These are phyloP conservation scores for Danionella cerebrum DNA, from an alignment of 2,113 vertebrate genomes.

Conservation along the genomic window DNA sequence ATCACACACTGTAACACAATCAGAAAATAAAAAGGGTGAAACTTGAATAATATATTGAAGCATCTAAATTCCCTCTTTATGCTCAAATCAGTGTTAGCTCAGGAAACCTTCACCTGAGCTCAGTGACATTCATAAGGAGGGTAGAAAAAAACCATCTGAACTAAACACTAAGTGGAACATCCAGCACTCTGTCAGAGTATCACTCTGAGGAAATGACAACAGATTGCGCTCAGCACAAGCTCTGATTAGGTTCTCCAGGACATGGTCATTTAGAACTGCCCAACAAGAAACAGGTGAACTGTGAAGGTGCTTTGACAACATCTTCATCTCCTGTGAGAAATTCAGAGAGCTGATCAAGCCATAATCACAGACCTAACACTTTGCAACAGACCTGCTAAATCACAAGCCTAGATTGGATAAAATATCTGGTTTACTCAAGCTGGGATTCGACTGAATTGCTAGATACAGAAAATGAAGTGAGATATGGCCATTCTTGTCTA, in stretches of 20 bases:
- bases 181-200: constrained; percentile 1
- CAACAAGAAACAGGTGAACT: not conserved
- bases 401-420: not conserved
- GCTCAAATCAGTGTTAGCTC: too few species aligned
- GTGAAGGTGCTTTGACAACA: not conserved
- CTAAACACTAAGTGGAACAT: constrained; percentile 13
- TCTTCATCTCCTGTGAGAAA: not conserved
- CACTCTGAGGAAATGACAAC: constrained; percentile 18
- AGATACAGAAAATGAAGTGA: not conserved
- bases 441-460: not conserved
- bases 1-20: too few species aligned
- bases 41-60: too few species aligned
- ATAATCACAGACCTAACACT: not conserved
- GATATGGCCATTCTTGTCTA: not conserved
- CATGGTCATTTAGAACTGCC: not conserved
- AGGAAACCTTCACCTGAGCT: not conserved
- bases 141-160: not conserved
- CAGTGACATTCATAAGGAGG: not conserved
- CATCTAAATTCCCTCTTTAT: too few species aligned
- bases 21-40: too few species aligned
- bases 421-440: not conserved
- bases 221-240: not conserved
- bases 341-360: not conserved
- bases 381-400: not conserved
- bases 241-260: constrained; percentile 14